Base-by-base conservation (phyloP, 1,140 invertebrate species). In the Penaeus japonicus region DNA sequence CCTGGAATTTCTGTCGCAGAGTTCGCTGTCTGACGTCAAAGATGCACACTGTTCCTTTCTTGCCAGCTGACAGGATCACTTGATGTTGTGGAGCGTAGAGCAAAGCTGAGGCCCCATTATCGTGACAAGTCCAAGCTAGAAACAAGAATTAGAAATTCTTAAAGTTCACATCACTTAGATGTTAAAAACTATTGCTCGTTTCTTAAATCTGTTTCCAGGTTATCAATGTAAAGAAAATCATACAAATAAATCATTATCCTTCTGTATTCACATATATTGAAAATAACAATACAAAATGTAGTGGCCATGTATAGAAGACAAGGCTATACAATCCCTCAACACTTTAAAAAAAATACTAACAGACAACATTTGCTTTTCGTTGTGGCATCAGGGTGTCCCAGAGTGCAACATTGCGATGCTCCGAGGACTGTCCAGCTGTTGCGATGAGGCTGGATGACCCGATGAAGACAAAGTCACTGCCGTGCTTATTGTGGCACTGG, bases 341-440 rank as follows among this genome's bases (percentile, higher is more conserved):
- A 32, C 47, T 12, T 30, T 59, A 39, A 22, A 27, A 39, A 55
- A 81, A 15, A 27, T 90, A 93, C 93, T 92, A 55, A 90, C 90
- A 89, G 93, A 97, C 96, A 79, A 99, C 96, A 90, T 98, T 94
- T 65, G 97, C 96, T 93, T 99, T 99, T 91, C 97, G 97, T 91
- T 96, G 96, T 10, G 99, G 99, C 93, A 99, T 94, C 78, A 99
- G 94, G 0, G 98, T 99, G 92, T 99, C 99, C 99, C 99, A 99
- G 85, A 99, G 94, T 78, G 97, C 97, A n/a, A 99, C 97, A 93
- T 99, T 99, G 91, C 97, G 96, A 91, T 97, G 98, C 92, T 99
- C 98, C 0, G 97, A 97, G 92, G 97, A 98, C 92, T 99, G 97
- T 22, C 99, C 99, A 88, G 97, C 97, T 87, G 98, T 99, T n/a